phyloP scores from a whole-genome alignment of 2,888 invertebrate species.

The Acrobasis suavella region DNA sequence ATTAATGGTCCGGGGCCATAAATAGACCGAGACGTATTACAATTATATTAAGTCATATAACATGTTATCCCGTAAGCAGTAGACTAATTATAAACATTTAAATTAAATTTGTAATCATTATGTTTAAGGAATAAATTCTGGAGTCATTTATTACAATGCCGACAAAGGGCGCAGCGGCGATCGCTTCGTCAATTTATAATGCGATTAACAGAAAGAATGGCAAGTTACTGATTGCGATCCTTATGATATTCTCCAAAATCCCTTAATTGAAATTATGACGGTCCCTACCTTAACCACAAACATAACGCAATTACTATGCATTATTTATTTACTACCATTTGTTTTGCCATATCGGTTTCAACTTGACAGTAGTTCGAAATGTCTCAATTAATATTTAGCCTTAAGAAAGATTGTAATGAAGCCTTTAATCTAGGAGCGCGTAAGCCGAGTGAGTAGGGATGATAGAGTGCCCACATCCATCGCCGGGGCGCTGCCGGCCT shows the following conservation, averaged over 20 bases:
- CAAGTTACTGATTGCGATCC: constrained; percentile 71
- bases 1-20: constrained; percentile 32
- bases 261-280: constrained; percentile 55
- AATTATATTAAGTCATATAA: constrained; percentile 38
- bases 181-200: constrained; percentile 76
- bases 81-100: constrained; percentile 61
- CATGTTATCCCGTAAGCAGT: constrained; percentile 48
- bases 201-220: constrained; percentile 77
- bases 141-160: constrained; percentile 63
- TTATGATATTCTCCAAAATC: constrained; percentile 63
- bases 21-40: constrained; percentile 29
- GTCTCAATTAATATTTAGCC: constrained; percentile 81
- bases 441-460: constrained; percentile 76
- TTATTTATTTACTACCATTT: constrained; percentile 66
- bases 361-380: constrained; percentile 67
- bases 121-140: constrained; percentile 62
- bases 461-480: constrained; percentile 71
- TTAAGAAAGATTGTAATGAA: constrained; percentile 77
- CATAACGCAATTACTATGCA: constrained; percentile 40
- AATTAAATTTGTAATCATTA: constrained; percentile 65
- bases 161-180: constrained; percentile 68
- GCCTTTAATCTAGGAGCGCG: constrained; percentile 70
- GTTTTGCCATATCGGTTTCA: constrained; percentile 54
- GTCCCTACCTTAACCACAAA: constrained; percentile 53
- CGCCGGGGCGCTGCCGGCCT: constrained; percentile 43